These are phyloP conservation scores for Bedellia somnulentella DNA, from an alignment of 2,888 invertebrate genomes.

Conservation along the genomic window DNA sequence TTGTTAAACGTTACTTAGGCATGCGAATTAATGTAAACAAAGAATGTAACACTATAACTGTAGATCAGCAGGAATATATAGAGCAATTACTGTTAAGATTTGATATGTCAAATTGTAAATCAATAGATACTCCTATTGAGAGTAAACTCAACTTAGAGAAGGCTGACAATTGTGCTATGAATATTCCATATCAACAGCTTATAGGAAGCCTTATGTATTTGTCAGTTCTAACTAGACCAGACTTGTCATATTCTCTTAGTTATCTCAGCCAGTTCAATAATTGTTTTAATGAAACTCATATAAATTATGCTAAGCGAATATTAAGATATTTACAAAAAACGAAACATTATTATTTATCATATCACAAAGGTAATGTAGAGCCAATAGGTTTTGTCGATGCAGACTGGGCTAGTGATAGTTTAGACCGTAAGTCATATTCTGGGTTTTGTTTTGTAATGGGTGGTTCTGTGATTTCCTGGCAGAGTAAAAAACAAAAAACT, in stretches of 20 bases:
- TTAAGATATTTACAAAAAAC: slow-evolving; percentile 9
- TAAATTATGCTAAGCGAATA: slow-evolving; percentile 10
- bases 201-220: slow-evolving; percentile 11
- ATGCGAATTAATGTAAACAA: slow-evolving; percentile 6
- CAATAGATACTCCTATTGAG: slow-evolving; percentile 7
- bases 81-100: slow-evolving; percentile 6
- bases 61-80: slow-evolving; percentile 8
- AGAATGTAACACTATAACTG: slow-evolving; percentile 3
- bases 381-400: slow-evolving; percentile 3
- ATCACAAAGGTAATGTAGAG: background rate
- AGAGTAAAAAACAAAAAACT: slow-evolving; percentile 3
- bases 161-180: background rate
- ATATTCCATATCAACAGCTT: slow-evolving; percentile 2
- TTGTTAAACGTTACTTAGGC: slow-evolving; percentile 6
- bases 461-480: slow-evolving; percentile 5
- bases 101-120: slow-evolving; percentile 7
- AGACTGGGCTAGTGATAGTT: slow-evolving; percentile 1
- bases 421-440: slow-evolving; percentile 22
- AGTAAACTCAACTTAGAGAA: slow-evolving; percentile 5
- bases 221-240: slow-evolving; percentile 10
- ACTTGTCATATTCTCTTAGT: slow-evolving; percentile 11
- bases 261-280: slow-evolving; percentile 13
- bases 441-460: slow-evolving; percentile 9
- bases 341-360: background rate
- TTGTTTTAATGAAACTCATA: slow-evolving; percentile 10